Evolutionary conservation across 2,113 vertebrate genomes (phyloP).

Genomic region (Harpagus bidentatus): DNA sequence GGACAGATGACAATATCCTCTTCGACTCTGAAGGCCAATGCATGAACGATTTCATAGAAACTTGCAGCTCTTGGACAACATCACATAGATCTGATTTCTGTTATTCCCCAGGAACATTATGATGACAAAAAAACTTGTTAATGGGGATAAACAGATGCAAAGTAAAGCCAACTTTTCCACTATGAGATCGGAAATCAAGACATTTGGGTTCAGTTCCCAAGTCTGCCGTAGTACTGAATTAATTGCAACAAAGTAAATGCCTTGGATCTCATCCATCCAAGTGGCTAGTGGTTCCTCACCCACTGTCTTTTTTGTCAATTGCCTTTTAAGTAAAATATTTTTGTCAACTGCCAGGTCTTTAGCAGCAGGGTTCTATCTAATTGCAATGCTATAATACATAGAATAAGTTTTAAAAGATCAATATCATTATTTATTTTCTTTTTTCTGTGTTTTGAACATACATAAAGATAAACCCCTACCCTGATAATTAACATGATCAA

Average conservation of each 20-base stretch:
- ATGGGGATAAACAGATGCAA: not conserved
- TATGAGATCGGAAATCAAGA: not conserved
- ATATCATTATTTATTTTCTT: not conserved
- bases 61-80: not conserved
- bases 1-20: not conserved
- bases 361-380: not conserved
- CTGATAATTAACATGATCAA: not conserved
- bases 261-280: not conserved
- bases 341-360: not conserved
- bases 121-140: not conserved
- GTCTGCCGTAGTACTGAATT: not conserved
- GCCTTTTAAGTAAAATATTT: not conserved
- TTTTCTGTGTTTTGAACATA: not conserved
- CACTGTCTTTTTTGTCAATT: not conserved
- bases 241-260: not conserved
- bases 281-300: not conserved
- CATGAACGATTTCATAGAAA: not conserved
- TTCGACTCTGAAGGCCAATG: not conserved
- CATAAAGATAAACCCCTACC: not conserved
- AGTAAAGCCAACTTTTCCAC: not conserved
- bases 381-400: not conserved
- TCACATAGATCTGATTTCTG: not conserved
- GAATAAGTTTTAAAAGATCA: not conserved
- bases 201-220: not conserved
- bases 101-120: not conserved